These are phyloP conservation scores for Eledone cirrhosa DNA, from an alignment of 2,888 invertebrate genomes.

Conservation along the genomic window DNA sequence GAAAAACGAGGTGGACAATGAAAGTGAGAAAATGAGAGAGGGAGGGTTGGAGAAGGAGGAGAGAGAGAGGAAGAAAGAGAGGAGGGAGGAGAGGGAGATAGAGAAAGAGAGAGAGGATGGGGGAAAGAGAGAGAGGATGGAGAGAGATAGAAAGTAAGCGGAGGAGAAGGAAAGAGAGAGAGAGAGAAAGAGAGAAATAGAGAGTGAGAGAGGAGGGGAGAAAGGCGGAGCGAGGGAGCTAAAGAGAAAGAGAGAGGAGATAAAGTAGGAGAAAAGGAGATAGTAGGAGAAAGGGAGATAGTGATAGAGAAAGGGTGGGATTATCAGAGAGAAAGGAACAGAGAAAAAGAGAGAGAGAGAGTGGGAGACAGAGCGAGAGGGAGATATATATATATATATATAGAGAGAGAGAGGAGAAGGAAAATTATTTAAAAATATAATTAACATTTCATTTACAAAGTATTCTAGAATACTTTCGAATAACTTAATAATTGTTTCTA, in stretches of 20 bases:
- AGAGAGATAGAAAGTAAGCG: not conserved
- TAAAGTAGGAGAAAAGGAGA: too few relatives aligned
- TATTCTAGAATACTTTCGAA: too few relatives aligned
- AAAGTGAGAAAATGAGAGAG: slow-evolving; percentile 1
- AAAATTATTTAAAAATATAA: not conserved
- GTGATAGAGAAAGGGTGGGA: too few relatives aligned
- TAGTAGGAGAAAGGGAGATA: too few relatives aligned
- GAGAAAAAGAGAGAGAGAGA: not conserved
- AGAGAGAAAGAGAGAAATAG: not conserved
- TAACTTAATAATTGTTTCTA: too few relatives aligned
- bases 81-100: not conserved
- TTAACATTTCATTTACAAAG: too few relatives aligned
- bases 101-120: not conserved
- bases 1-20: not conserved
- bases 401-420: not conserved
- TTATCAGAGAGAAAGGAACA: not conserved
- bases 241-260: not conserved
- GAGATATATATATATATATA: too few relatives aligned
- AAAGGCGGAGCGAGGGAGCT: not conserved
- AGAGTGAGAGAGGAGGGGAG: not conserved
- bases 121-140: not conserved
- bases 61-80: not conserved
- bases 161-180: not conserved
- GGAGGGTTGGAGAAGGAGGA: slow-evolving; percentile 1
- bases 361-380: not conserved